Percentiles rank a stretch among this genome's conserved stretches.
Evolutionary conservation across 2,113 vertebrate genomes (phyloP).

Genomic region (Dicaeum eximium): DNA sequence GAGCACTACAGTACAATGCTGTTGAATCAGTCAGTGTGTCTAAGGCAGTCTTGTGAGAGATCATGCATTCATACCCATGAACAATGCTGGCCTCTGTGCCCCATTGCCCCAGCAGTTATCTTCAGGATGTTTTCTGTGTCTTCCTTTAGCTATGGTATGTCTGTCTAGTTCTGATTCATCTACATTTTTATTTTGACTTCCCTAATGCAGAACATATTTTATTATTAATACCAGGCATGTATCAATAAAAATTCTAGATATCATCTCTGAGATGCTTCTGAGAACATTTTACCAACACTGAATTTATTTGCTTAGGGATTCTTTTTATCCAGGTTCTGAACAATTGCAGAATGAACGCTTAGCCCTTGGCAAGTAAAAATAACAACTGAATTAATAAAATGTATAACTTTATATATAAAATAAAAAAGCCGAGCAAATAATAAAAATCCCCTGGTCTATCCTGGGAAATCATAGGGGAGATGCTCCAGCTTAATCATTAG

Average conservation of each 20-base stretch:
- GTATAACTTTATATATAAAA: not conserved
- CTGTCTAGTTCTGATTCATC: not conserved
- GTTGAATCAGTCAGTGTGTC: not conserved
- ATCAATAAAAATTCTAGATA: not conserved
- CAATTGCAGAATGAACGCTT: not conserved
- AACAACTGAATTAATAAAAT: not conserved
- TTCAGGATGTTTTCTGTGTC: not conserved
- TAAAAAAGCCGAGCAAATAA: not conserved
- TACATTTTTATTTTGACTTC: not conserved
- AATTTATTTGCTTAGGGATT: not conserved
- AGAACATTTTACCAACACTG: not conserved
- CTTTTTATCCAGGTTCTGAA: not conserved
- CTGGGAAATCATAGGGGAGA: not conserved
- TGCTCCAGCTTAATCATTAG: not conserved
- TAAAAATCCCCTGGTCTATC: not conserved
- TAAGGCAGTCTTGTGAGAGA: not conserved
- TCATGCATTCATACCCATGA: not conserved
- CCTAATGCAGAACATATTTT: not conserved
- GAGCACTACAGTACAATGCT: not conserved
- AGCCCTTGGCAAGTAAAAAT: not conserved
- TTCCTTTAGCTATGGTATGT: not conserved
- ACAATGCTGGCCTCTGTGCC: not conserved
- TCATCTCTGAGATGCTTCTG: not conserved
- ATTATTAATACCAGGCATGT: not conserved
- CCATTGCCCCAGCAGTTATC: not conserved